A percentile compares a stretch with the other conserved stretches of the same genome.
Evolutionary conservation across 35 echinoderm and acorn worm species (phyloP).

Genomic region (Apostichopus parvimensis): DNA sequence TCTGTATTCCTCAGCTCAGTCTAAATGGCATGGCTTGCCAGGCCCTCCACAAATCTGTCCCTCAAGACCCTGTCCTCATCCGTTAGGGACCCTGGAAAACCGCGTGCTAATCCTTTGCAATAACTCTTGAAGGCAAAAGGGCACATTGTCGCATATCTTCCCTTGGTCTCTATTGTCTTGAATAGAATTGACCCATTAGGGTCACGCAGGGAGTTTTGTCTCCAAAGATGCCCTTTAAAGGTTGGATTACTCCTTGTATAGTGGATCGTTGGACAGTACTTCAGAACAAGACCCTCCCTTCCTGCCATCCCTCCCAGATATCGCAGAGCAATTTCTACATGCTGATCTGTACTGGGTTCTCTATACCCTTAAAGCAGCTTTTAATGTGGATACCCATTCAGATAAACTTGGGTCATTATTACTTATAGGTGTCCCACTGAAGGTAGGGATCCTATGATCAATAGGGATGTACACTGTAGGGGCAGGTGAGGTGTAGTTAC

Average conservation of each 20-base stretch:
- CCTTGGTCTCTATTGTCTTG: too few species aligned
- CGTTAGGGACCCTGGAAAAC: too few species aligned
- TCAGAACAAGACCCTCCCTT: neutral
- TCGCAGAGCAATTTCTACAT: neutral
- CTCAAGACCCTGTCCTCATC: too few species aligned
- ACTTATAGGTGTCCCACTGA: neutral
- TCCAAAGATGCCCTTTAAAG: neutral
- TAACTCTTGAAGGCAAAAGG: too few species aligned
- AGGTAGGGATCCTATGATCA: constrained; percentile 7
- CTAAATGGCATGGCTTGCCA: too few species aligned
- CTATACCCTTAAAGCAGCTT: constrained; percentile 2
- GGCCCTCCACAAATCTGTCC: too few species aligned
- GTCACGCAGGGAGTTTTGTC: neutral
- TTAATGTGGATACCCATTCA: neutral
- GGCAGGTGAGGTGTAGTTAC: neutral
- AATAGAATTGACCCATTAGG: neutral
- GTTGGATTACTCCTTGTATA: neutral
- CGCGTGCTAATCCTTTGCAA: too few species aligned
- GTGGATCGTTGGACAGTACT: neutral
- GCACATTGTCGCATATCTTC: too few species aligned
- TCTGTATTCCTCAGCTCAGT: too few species aligned
- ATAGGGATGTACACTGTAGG: constrained; percentile 23
- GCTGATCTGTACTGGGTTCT: constrained; percentile 19
- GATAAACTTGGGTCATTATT: constrained; percentile 19
- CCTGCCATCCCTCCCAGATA: constrained; percentile 29